Conservation (phyloP, 92 coral and sea anemone genomes). For the Umimayanthus chanpuru region DNA sequence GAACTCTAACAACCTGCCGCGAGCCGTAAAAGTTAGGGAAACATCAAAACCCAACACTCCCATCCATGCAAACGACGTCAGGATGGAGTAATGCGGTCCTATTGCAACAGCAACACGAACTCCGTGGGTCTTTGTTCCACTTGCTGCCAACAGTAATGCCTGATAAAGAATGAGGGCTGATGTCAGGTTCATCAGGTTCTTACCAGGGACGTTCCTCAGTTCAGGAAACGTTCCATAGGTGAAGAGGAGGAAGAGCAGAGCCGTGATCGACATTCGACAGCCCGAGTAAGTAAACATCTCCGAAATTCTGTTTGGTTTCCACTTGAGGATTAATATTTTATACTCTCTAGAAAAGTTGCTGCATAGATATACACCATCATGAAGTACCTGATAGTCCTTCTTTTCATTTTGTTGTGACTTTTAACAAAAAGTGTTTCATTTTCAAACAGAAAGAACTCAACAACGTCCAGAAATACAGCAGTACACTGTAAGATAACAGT, state of each 20-base stretch:
- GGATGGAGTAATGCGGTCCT: conserved; percentile 37
- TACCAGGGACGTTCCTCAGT: conserved; percentile 10
- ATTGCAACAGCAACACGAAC: conserved; percentile 25
- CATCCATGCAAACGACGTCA: conserved; percentile 59
- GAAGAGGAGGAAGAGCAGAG: neutral
- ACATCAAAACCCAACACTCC: conserved; percentile 49
- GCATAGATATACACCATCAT: neutral
- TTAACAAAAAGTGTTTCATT: neutral
- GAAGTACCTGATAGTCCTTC: neutral
- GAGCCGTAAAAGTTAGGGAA: conserved; percentile 42
- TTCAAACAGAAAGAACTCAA: neutral
- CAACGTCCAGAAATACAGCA: neutral
- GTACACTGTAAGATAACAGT: neutral
- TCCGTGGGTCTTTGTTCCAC: neutral
- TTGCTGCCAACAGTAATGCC: neutral
- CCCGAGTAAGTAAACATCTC: neutral
- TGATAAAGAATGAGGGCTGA: neutral
- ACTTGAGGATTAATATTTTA: neutral
- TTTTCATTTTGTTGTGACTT: neutral
- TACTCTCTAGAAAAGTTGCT: neutral
- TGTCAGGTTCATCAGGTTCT: neutral
- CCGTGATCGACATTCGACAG: neutral
- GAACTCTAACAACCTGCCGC: conserved; percentile 11
- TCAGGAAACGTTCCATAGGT: neutral
- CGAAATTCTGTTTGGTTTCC: neutral